A percentile compares a stretch with the other conserved stretches of the same genome.
These are phyloP conservation scores for Paraplagusia blochii DNA, from an alignment of 2,113 vertebrate genomes.

Conservation along the genomic window DNA sequence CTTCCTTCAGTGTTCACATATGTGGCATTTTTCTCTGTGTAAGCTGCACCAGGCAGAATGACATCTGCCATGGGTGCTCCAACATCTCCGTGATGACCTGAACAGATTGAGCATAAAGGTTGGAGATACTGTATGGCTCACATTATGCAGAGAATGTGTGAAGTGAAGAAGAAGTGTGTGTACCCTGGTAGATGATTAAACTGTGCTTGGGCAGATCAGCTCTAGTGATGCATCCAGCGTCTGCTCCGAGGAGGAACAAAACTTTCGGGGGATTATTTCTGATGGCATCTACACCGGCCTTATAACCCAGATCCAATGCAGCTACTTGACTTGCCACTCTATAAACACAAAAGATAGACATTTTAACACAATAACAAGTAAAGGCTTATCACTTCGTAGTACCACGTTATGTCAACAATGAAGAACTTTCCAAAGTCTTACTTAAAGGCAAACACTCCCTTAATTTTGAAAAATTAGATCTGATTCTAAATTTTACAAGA, in stretches of 20 bases:
- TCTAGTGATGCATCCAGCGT: constrained; percentile 86
- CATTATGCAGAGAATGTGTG: neutral
- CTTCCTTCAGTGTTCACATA: constrained; percentile 96
- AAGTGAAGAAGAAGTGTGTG: constrained; percentile 8
- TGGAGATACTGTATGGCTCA: neutral
- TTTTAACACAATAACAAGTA: neutral
- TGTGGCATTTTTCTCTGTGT: constrained; percentile 91
- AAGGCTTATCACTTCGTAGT: too few relatives aligned
- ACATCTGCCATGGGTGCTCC: constrained; percentile 92
- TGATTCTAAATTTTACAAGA: too few relatives aligned
- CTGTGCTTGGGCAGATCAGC: constrained; percentile 90
- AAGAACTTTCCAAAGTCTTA: too few relatives aligned
- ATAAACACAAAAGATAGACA: constrained; percentile 14
- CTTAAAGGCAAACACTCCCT: too few relatives aligned
- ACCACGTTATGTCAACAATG: too few relatives aligned
- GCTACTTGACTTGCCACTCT: constrained; percentile 98
- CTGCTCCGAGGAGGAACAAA: constrained; percentile 91
- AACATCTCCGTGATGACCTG: constrained; percentile 94
- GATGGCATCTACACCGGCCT: constrained; percentile 91
- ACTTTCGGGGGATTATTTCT: constrained; percentile 89
- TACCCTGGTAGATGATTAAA: constrained; percentile 95
- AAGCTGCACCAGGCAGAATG: constrained; percentile 91
- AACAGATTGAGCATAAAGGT: neutral
- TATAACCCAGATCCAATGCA: constrained; percentile 95
- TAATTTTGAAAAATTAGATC: too few relatives aligned